Evolutionary conservation across 2,113 vertebrate genomes (phyloP), one percentile per base, ranked within the genome.

Genomic region (Benitochromis conjunctus): DNA sequence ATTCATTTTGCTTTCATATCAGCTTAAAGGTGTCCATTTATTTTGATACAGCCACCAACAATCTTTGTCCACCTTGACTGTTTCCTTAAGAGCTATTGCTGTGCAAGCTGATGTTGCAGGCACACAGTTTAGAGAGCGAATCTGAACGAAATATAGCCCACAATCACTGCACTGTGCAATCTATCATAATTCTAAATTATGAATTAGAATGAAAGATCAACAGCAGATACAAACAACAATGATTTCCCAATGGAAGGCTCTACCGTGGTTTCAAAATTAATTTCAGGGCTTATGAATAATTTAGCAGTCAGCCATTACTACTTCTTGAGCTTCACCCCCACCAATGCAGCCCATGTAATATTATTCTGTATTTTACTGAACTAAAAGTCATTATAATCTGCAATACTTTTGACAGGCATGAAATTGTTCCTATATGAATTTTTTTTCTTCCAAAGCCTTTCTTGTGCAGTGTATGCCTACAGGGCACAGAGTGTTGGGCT

Each of bases 271-370:
- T 90, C 83, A 91, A 94, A 94, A 93, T 94, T 92, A 93, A 94
- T 95, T 94, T 93, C 80, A 90, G 79, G 60, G 88, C 87, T 91
- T 79, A 94, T 95, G 92, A 95, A 95, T 95, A 94, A 95, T 95
- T 93, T 64, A 95, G 85, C 66, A 92, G 80, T 60, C 81, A 91
- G 86, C 89, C 92, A 93, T 94, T 93, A 90, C 92, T 84, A 90
- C 86, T 93, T 91, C 86, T 89, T 51, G 86, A 83, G 84, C 84
- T 82, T 88, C 64, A 58, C 83, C 81, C 53, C 34, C 38, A 38
- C 24, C 43, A 94, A 90, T 87, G 86, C 55, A 88, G 38, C 69
- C 81, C 36, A 46, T 84, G 90, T 91, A 82, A 90, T 83, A 92
- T 86, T 86, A 91, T 89, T 88, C 85, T 84, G 80, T 81, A 92